Conservation (phyloP, 2,797 vertebrate species). For the Eospalax fontanierii region DNA sequence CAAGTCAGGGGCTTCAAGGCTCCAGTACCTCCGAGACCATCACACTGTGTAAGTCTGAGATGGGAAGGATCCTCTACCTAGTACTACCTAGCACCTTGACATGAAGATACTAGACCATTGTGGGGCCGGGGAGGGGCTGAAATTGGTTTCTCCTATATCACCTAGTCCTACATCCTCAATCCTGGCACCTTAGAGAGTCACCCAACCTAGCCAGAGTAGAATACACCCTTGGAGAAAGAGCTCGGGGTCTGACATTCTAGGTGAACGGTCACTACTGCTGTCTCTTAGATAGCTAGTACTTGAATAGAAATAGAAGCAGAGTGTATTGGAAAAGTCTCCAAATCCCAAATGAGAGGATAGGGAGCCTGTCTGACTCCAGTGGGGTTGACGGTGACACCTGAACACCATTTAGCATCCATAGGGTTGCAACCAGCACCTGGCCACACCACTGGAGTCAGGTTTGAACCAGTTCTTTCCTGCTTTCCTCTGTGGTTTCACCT, state of each 20-base stretch:
- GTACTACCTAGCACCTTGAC: fast-evolving
- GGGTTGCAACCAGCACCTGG: background rate
- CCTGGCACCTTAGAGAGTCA: background rate
- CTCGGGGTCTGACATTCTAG: background rate
- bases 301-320: background rate
- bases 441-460: background rate
- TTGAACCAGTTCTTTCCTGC: background rate
- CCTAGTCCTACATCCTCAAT: background rate
- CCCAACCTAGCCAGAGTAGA: background rate
- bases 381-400: background rate
- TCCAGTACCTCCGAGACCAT: background rate
- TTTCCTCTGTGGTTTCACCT: constrained; percentile 86
- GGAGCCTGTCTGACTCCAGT: background rate
- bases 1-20: background rate
- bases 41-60: background rate
- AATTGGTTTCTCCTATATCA: background rate
- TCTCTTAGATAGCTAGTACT: background rate
- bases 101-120: background rate
- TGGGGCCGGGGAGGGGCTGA: background rate
- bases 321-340: background rate
- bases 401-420: background rate
- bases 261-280: background rate
- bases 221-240: background rate
- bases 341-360: background rate
- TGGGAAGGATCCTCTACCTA: too few relatives aligned